A percentile compares a stretch with the other conserved stretches of the same genome.
These are phyloP conservation scores for Chloroceryle aenea DNA, from an alignment of 2,113 vertebrate genomes.

Conservation along the genomic window DNA sequence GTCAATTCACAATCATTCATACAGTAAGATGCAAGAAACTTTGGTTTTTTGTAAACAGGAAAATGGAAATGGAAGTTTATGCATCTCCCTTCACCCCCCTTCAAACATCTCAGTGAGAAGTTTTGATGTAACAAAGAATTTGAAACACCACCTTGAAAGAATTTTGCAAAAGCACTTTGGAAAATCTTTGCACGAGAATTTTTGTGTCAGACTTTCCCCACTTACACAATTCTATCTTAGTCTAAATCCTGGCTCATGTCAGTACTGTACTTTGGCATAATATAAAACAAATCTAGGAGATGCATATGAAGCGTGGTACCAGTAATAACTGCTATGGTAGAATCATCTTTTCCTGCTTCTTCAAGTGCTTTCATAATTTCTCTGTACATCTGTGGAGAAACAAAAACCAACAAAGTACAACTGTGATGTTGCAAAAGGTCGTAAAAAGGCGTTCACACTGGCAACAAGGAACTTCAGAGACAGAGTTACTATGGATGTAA, in stretches of 20 bases:
- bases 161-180: not conserved
- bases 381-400: constrained; percentile 86
- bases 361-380: constrained; percentile 87
- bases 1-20: not conserved
- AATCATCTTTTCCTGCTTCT: constrained; percentile 85
- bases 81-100: not conserved
- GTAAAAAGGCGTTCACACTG: not conserved
- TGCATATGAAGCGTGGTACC: constrained; percentile 70
- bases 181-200: not conserved
- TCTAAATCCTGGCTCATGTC: not conserved
- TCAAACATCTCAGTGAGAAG: not conserved
- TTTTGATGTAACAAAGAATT: not conserved
- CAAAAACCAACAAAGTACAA: not conserved
- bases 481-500: not conserved
- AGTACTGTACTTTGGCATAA: not conserved
- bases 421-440: not conserved
- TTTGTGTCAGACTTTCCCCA: not conserved
- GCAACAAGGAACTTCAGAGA: not conserved
- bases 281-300: not conserved
- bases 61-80: not conserved
- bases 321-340: constrained; percentile 87
- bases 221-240: not conserved
- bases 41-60: not conserved
- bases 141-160: not conserved
- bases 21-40: not conserved